These are phyloP conservation scores for Idaea biselata DNA, from an alignment of 2,888 invertebrate genomes.

Conservation along the genomic window DNA sequence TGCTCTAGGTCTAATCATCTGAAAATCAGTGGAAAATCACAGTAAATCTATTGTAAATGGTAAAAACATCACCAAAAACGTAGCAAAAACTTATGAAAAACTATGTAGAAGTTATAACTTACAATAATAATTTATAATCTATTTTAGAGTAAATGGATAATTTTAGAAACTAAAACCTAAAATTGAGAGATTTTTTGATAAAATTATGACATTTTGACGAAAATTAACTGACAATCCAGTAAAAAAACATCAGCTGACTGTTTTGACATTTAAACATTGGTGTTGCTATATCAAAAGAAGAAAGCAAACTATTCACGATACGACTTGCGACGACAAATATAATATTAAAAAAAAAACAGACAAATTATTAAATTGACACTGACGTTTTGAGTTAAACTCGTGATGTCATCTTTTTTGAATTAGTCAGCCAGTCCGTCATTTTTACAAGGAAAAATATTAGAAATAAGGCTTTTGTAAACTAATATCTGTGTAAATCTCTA, in stretches of 20 bases:
- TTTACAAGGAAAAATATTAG: neutral
- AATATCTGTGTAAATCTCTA: neutral
- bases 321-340: neutral
- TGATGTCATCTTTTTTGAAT: neutral
- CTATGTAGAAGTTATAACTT: neutral
- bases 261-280: neutral
- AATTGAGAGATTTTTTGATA: neutral
- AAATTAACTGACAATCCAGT: neutral
- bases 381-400: neutral
- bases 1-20: slow-evolving; percentile 50
- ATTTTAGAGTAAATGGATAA: neutral
- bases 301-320: neutral
- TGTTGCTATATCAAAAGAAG: neutral
- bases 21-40: slow-evolving; percentile 23
- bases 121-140: neutral
- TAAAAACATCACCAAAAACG: no score
- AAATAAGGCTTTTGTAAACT: neutral
- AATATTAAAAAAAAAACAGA: no score
- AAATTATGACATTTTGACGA: neutral
- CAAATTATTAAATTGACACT: neutral
- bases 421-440: neutral
- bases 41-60: neutral
- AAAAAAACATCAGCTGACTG: neutral
- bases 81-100: neutral
- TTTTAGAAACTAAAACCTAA: neutral